A percentile compares a stretch with the other conserved stretches of the same genome.
Evolutionary conservation across 92 coral and sea anemone species (phyloP).

Genomic region (Siderastrea radians): DNA sequence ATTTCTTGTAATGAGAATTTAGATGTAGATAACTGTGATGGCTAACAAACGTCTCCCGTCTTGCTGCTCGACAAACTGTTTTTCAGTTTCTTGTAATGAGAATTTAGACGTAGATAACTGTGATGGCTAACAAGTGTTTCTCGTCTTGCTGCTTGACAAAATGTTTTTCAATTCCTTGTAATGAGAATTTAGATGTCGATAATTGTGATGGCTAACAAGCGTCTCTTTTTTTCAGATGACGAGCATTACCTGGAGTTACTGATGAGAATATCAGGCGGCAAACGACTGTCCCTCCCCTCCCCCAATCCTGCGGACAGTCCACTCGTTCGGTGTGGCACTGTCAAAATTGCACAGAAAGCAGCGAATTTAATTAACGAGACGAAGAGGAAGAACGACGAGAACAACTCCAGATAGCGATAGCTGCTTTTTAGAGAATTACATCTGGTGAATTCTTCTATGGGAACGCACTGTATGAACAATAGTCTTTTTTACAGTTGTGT

Average conservation of each 20-base stretch:
- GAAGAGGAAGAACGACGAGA: conserved; percentile 19
- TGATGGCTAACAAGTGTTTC: too few relatives aligned
- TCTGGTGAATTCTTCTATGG: background rate
- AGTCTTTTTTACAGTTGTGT: too few relatives aligned
- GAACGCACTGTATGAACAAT: too few relatives aligned
- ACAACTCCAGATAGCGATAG: background rate
- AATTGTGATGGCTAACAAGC: background rate
- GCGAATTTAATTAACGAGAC: conserved; percentile 36
- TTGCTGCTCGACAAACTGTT: too few relatives aligned
- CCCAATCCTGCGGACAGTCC: conserved; percentile 92
- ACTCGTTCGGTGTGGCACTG: conserved; percentile 88
- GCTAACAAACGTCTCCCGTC: too few relatives aligned
- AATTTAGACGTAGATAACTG: too few relatives aligned
- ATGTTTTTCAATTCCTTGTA: background rate
- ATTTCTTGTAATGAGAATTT: too few relatives aligned
- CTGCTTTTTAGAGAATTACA: background rate
- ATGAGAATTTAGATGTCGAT: too few relatives aligned
- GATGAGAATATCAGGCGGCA: conserved; percentile 87
- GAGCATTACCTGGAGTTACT: conserved; percentile 80
- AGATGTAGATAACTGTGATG: too few relatives aligned
- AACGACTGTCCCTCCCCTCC: conserved; percentile 88
- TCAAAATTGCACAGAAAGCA: conserved; percentile 82
- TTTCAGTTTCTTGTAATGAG: too few relatives aligned
- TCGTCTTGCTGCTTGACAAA: too few relatives aligned
- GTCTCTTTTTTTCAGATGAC: conserved; percentile 50